phyloP scores from a whole-genome alignment of 2,888 invertebrate genomes.

The Poecilus cupreus region DNA sequence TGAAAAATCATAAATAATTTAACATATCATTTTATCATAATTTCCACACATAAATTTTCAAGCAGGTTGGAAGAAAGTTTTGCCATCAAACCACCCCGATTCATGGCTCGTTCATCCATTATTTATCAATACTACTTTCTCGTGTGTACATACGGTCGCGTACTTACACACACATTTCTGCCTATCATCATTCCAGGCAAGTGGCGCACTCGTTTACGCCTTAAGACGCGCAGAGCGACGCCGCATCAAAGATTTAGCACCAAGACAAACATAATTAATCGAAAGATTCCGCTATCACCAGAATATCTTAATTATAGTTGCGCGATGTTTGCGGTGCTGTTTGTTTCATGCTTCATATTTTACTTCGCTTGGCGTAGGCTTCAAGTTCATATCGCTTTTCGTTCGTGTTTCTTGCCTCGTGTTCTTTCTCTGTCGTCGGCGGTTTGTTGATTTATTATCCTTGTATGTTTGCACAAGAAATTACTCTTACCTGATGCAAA shows the following conservation, averaged over 20 bases:
- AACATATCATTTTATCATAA: constrained; percentile 72
- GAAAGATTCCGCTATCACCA: constrained; percentile 45
- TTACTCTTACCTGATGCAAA: constrained; percentile 50
- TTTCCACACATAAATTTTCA: constrained; percentile 72
- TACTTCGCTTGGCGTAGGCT: constrained; percentile 14
- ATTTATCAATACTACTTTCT: constrained; percentile 62
- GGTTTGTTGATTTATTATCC: constrained; percentile 51
- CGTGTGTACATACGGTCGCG: constrained; percentile 47
- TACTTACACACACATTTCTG: constrained; percentile 8
- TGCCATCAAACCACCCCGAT: constrained; percentile 60
- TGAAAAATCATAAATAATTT: constrained; percentile 74
- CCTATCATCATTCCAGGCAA: constrained; percentile 44
- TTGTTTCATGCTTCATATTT: constrained; percentile 48
- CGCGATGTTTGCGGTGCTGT: constrained; percentile 11
- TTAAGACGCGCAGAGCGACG: neutral
- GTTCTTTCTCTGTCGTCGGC: constrained; percentile 24
- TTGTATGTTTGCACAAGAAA: constrained; percentile 42
- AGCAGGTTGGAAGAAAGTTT: constrained; percentile 66
- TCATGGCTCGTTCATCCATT: constrained; percentile 49
- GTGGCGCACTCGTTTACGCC: constrained; percentile 42
- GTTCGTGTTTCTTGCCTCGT: constrained; percentile 9
- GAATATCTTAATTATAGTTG: constrained; percentile 46
- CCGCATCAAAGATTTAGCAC: constrained; percentile 40
- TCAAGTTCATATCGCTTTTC: neutral
- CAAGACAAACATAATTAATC: constrained; percentile 45